phyloP scores from a whole-genome alignment of 2,888 invertebrate species.

The Eustalomyia histrio region DNA sequence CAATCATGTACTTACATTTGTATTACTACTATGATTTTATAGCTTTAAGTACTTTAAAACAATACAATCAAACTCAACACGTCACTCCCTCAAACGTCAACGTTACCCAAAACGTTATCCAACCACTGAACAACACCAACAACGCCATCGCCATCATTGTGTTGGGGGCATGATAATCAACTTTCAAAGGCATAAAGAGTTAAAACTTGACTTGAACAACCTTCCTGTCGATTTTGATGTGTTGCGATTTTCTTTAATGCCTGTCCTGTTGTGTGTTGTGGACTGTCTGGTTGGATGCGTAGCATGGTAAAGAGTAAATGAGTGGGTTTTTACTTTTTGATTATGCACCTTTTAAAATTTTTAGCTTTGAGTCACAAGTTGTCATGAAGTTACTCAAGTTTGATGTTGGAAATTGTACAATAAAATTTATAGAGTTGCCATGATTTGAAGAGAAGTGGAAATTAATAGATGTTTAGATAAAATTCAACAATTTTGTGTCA shows the following conservation, averaged over 20 bases:
- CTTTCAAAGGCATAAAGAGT: conserved; percentile 2
- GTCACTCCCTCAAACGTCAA: conserved; percentile 68
- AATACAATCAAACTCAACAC: conserved; percentile 64
- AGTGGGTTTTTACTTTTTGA: conserved; percentile 42
- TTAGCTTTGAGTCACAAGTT: conserved; percentile 65
- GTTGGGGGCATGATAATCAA: conserved; percentile 41
- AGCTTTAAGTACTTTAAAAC: conserved; percentile 43
- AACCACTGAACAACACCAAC: conserved; percentile 24
- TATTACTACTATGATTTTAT: conserved; percentile 27
- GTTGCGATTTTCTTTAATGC: conserved; percentile 48
- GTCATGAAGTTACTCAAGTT: conserved; percentile 63
- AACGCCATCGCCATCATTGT: conserved; percentile 57
- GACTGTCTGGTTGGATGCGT: conserved; percentile 45
- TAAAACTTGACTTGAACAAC: conserved; percentile 22
- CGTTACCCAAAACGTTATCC: conserved; percentile 18
- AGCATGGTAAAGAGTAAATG: conserved; percentile 51
- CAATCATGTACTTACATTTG: background rate
- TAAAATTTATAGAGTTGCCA: conserved; percentile 52
- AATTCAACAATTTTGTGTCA: too few species aligned
- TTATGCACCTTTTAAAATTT: conserved; percentile 25
- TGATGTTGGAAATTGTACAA: conserved; percentile 35
- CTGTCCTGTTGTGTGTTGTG: conserved; percentile 23
- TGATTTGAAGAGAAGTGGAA: background rate
- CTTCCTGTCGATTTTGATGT: conserved; percentile 67
- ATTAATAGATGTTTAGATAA: too few species aligned